Conservation (phyloP, 2,113 vertebrate genomes). For the Jacana jacana region DNA sequence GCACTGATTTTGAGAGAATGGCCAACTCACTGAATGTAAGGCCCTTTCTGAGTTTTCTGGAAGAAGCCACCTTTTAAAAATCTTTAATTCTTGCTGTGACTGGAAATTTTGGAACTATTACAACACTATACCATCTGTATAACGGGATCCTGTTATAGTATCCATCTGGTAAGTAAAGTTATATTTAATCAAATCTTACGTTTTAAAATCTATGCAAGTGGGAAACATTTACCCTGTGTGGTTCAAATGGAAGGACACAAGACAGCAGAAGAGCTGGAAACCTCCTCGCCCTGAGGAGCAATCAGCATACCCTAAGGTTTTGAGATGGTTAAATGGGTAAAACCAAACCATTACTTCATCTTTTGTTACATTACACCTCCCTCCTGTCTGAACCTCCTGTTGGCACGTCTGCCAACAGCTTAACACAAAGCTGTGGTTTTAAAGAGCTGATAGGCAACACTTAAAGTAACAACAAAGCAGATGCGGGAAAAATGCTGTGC, state of each 20-base stretch:
- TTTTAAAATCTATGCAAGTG: background rate
- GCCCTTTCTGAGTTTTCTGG: background rate
- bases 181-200: background rate
- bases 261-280: background rate
- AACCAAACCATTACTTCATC: background rate
- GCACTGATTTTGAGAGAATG: background rate
- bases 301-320: background rate
- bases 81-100: background rate
- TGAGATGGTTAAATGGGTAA: background rate
- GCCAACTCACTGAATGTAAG: background rate
- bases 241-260: background rate
- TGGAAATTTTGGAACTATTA: background rate
- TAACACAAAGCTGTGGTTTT: background rate
- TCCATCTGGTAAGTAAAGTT: background rate
- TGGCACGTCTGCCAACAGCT: background rate
- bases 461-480: background rate
- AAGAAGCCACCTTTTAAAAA: background rate
- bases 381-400: background rate
- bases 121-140: background rate
- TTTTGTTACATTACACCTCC: background rate
- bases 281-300: background rate
- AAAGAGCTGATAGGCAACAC: background rate
- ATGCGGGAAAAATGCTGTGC: background rate
- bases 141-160: background rate
- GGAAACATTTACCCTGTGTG: fast-evolving